Conservation (phyloP, 2,113 vertebrate genomes). For the Cranoglanis bouderius region DNA sequence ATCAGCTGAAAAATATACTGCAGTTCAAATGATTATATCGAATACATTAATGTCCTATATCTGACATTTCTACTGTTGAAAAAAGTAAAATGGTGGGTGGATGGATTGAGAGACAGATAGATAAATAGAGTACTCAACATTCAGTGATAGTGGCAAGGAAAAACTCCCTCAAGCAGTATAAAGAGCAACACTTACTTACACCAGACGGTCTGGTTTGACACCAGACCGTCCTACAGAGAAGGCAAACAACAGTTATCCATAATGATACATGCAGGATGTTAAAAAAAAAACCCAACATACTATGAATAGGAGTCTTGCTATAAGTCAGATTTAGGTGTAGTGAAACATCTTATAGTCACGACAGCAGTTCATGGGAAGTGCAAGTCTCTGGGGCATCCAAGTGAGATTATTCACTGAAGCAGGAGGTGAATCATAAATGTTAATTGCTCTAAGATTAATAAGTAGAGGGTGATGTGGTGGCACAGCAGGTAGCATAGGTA, state of each 20-base stretch:
- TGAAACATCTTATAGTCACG: not conserved
- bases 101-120: not conserved
- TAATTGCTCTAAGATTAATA: conserved; percentile 3
- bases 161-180: not conserved
- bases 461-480: not conserved
- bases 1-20: not conserved
- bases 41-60: not conserved
- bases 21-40: not conserved
- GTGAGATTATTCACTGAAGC: conserved; percentile 9
- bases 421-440: conserved; percentile 5
- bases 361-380: not conserved
- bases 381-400: not conserved
- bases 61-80: not conserved
- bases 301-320: not conserved
- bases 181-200: not conserved
- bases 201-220: no score
- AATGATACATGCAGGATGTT: not conserved
- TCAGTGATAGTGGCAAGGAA: not conserved
- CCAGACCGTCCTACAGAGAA: not conserved
- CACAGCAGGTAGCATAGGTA: not conserved
- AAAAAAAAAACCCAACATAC: not conserved
- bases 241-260: not conserved
- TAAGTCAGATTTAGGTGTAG: not conserved
- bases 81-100: not conserved
- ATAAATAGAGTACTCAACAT: not conserved